Evolutionary conservation across 2,888 invertebrate species (phyloP).

Genomic region (Spisula solida): DNA sequence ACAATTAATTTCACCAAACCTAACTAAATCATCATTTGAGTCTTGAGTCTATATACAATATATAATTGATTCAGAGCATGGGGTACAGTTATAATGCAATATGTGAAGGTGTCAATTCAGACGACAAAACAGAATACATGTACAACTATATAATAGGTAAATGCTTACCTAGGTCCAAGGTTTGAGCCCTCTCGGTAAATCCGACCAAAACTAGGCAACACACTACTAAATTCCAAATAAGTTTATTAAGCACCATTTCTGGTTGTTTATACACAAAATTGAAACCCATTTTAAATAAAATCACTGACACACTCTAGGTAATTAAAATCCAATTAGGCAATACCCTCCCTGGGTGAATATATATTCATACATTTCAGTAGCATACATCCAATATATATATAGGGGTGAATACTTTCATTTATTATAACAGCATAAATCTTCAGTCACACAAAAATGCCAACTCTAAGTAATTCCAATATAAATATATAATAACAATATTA

Average conservation of each 20-base stretch:
- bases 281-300: not conserved
- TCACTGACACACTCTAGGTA: not conserved
- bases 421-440: not conserved
- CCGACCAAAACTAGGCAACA: constrained; percentile 12
- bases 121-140: no score
- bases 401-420: not conserved
- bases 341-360: not conserved
- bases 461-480: not conserved
- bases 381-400: not conserved
- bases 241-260: constrained; percentile 27
- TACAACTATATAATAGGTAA: not conserved
- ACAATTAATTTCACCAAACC: no score
- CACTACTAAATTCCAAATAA: constrained; percentile 15
- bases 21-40: no score
- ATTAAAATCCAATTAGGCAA: constrained; percentile 20
- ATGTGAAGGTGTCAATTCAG: no score
- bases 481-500: not conserved
- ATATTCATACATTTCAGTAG: not conserved
- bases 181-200: constrained; percentile 23
- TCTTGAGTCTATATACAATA: no score
- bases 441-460: not conserved
- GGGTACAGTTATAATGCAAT: no score
- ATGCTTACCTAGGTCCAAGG: constrained; percentile 40
- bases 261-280: not conserved
- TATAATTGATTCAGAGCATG: no score